Conservation (phyloP, 2,888 invertebrate species). For the Macrosiphum euphorbiae region DNA sequence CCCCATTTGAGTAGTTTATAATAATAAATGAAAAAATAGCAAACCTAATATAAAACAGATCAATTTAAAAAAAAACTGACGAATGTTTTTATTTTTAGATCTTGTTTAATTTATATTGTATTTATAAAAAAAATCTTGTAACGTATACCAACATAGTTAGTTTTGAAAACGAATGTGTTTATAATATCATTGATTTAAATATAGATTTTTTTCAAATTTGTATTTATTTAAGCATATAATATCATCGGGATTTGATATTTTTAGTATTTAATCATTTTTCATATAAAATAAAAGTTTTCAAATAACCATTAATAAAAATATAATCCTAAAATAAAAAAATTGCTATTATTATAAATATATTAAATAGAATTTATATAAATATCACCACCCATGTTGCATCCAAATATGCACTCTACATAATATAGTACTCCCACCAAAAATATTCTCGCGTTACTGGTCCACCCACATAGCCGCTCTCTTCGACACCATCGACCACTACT, state of each 20-base stretch:
- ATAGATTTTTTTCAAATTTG: conserved; percentile 42
- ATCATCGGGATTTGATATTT: conserved; percentile 46
- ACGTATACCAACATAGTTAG: conserved; percentile 14
- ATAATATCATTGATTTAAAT: conserved; percentile 43
- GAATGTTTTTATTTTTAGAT: conserved; percentile 33
- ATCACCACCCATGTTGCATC: conserved; percentile 60
- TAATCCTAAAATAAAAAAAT: conserved; percentile 43
- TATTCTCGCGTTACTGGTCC: conserved; percentile 48
- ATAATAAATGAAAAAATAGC: neutral
- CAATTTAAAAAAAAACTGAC: conserved; percentile 37
- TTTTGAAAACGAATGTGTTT: conserved; percentile 40
- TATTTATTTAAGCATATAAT: conserved; percentile 43
- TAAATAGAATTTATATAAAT: conserved; percentile 59
- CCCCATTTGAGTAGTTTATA: neutral
- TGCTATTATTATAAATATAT: conserved; percentile 59
- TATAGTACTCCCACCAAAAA: conserved; percentile 41
- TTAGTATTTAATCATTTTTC: conserved; percentile 22
- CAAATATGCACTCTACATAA: conserved; percentile 48
- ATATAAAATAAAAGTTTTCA: neutral
- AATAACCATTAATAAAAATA: conserved; percentile 37
- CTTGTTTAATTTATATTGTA: conserved; percentile 35
- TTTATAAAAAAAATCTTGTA: conserved; percentile 35
- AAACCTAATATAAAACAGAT: conserved; percentile 8
- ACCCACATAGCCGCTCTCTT: conserved; percentile 49
- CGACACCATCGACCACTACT: conserved; percentile 37